Conservation (phyloP, 30 jellyfish, hydroid and myxozoan species). For the Aurelia aurita region DNA sequence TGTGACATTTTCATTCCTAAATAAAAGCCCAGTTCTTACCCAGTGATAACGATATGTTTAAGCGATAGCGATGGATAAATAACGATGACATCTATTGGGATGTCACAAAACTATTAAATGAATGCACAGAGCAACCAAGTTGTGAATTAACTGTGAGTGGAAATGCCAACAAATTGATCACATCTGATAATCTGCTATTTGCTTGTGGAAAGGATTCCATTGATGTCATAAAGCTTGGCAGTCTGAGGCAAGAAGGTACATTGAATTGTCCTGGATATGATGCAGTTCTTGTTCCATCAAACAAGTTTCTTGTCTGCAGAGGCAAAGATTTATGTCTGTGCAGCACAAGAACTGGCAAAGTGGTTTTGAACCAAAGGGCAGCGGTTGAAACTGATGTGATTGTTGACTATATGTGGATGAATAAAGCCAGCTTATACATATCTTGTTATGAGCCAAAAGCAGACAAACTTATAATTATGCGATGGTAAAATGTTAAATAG, state of each 20-base stretch:
- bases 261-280: slow-evolving; percentile 37
- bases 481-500: too few relatives aligned
- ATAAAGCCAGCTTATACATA: slow-evolving; percentile 22
- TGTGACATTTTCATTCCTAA: too few relatives aligned
- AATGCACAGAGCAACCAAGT: background rate
- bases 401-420: slow-evolving; percentile 55
- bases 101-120: slow-evolving; percentile 26
- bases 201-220: slow-evolving; percentile 56
- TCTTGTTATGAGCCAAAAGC: slow-evolving; percentile 17
- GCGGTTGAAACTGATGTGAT: slow-evolving; percentile 18
- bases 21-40: too few relatives aligned
- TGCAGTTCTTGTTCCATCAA: slow-evolving; percentile 44
- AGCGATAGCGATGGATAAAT: too few relatives aligned
- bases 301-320: slow-evolving; percentile 42
- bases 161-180: slow-evolving; percentile 28
- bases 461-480: background rate
- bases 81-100: too few relatives aligned
- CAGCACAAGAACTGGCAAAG: slow-evolving; percentile 58
- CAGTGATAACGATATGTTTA: too few relatives aligned
- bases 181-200: slow-evolving; percentile 52
- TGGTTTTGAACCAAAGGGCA: slow-evolving; percentile 23
- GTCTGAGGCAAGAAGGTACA: slow-evolving; percentile 50
- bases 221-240: slow-evolving; percentile 66
- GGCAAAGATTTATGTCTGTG: slow-evolving; percentile 46
- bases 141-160: slow-evolving; percentile 26